These are phyloP conservation scores for Actinia equina DNA, from an alignment of 64 coral and sea anemone genomes.

Conservation along the genomic window DNA sequence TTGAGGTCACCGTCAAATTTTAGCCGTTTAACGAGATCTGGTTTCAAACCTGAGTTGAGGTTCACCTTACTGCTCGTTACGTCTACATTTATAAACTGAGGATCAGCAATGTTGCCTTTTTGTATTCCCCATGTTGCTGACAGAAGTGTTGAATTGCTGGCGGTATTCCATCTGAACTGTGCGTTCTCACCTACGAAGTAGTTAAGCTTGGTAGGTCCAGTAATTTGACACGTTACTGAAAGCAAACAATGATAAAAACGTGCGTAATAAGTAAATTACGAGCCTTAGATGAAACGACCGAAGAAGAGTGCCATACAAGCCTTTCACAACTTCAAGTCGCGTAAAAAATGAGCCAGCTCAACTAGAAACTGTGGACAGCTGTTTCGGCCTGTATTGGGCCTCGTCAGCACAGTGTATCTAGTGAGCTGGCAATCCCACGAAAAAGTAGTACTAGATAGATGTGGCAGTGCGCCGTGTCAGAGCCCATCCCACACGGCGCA, in stretches of 20 bases:
- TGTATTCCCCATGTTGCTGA: background rate
- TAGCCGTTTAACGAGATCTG: background rate
- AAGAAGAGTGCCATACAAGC: too few species aligned
- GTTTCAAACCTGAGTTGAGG: background rate
- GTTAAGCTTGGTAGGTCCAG: background rate
- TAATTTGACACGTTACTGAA: background rate
- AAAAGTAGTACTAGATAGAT: too few species aligned
- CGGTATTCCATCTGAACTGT: background rate
- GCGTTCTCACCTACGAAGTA: background rate
- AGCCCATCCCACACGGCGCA: too few species aligned
- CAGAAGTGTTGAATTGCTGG: background rate
- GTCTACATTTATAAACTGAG: background rate
- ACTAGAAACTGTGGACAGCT: too few species aligned
- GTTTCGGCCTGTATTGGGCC: too few species aligned
- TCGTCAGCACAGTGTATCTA: too few species aligned
- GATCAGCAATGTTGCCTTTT: background rate
- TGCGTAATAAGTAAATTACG: too few species aligned
- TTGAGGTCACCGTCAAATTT: background rate
- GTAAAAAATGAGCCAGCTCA: too few species aligned
- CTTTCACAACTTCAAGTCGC: too few species aligned
- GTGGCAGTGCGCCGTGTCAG: too few species aligned
- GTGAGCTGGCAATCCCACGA: too few species aligned
- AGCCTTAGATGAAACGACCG: too few species aligned
- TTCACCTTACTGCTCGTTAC: background rate
- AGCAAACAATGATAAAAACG: background rate